Evolutionary conservation across 2,113 vertebrate genomes (phyloP), one percentile per base, ranked within the genome.

Genomic region (Erpornis zantholeuca): DNA sequence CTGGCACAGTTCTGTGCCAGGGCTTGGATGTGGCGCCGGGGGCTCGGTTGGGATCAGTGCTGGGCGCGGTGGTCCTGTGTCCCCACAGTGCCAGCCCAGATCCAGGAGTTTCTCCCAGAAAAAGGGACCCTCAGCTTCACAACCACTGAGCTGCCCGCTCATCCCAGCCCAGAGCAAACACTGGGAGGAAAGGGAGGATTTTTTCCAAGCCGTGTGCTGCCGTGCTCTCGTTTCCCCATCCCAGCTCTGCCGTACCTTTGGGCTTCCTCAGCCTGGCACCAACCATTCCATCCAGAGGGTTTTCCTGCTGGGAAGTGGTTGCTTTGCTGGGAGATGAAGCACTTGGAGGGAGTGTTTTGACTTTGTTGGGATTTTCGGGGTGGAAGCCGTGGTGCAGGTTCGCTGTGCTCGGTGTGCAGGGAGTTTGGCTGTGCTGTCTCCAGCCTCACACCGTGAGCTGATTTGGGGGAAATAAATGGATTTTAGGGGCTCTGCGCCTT

Each of bases 171-270:
- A 4, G 2, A 23, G 60, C 60, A 29, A 25, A 36, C 22, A 1
- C 21, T 47, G 56, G 73, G 65, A 73, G 52, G 15, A 49, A 44
- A 33, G 71, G 20, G 69, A 73, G 42, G 52, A 6, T 86, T 88
- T 88, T 38, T 66, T n/a, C 79, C 14, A 1, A 0, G 0, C 2
- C 3, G 0, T 19, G 47, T 29, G 29, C 6, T 0, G 11, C 40
- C 3, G 4, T 7, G 2, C 14, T 61, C 35, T 50, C 0, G 0
- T 29, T 36, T 18, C 52, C 3, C 0, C 6, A 0, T 73, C 81
- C 29, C 64, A 2, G 60, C 38, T 69, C 56, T 2, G 3, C 1
- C 0, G 3, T 47, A 11, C 31, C 75, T 68, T 42, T 23, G 50
- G 38, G 28, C 3, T 82, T 61, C 75, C 42, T 76, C 8, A 3